These are phyloP conservation scores for Carassius auratus DNA, from an alignment of 2,113 vertebrate species.

Conservation along the genomic window DNA sequence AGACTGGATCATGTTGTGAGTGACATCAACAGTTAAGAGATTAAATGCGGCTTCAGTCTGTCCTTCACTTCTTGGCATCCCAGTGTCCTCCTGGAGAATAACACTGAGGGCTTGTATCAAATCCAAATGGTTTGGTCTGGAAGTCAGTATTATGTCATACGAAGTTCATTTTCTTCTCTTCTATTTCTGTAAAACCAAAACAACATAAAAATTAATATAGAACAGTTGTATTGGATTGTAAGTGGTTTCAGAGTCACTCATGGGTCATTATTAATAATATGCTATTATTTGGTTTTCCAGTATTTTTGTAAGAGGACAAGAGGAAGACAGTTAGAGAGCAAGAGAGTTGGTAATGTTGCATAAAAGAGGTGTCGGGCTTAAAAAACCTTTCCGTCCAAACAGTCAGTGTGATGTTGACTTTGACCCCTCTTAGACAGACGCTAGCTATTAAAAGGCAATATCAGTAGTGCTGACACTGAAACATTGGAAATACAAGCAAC, in stretches of 20 bases:
- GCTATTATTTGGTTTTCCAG: neutral
- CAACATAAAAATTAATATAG: neutral
- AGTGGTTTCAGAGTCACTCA: neutral
- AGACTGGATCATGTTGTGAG: neutral
- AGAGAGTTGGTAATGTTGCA: slow-evolving; percentile 22
- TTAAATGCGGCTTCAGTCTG: neutral
- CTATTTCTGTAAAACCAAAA: neutral
- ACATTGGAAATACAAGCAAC: slow-evolving; percentile 13
- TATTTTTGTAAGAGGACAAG: slow-evolving; percentile 18
- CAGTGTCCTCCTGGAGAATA: neutral
- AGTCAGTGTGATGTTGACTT: neutral
- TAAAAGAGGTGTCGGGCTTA: slow-evolving; percentile 7
- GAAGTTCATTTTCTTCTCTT: neutral
- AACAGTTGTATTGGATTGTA: neutral
- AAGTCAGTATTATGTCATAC: neutral
- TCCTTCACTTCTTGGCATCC: neutral
- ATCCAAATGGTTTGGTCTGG: slow-evolving; percentile 4
- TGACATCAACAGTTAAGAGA: neutral
- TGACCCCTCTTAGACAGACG: slow-evolving; percentile 15
- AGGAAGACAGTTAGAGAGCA: neutral
- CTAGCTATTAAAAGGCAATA: slow-evolving; percentile 30
- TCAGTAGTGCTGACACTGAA: slow-evolving; percentile 11
- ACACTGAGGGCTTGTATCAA: neutral
- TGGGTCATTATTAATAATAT: neutral
- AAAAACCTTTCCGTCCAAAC: neutral